These are phyloP conservation scores for Nineta flava DNA, from an alignment of 2,888 invertebrate genomes.

Conservation along the genomic window DNA sequence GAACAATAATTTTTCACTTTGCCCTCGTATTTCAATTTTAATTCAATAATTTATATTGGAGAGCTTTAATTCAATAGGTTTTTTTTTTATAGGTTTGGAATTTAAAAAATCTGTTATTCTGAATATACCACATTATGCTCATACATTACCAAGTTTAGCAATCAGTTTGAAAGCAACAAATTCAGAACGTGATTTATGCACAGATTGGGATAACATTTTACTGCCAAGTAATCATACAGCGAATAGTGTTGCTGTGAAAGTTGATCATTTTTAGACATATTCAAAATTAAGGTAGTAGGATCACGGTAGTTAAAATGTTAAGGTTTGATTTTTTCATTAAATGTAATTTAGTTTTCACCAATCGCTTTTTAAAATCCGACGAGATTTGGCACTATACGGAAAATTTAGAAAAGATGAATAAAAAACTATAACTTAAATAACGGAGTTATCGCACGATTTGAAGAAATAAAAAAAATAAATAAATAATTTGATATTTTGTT, in stretches of 20 bases:
- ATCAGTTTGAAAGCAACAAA: constrained; percentile 66
- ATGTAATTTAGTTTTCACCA: too few relatives aligned
- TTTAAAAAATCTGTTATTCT: constrained; percentile 82
- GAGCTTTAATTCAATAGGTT: constrained; percentile 17
- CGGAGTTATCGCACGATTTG: too few relatives aligned
- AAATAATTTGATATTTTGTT: too few relatives aligned
- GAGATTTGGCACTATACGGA: too few relatives aligned
- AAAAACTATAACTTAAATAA: too few relatives aligned
- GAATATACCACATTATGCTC: constrained; percentile 75
- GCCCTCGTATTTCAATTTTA: too few relatives aligned
- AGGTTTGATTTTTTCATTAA: not conserved
- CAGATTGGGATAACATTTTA: constrained; percentile 73
- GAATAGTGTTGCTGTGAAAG: constrained; percentile 78
- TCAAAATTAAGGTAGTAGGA: not conserved
- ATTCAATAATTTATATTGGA: too few relatives aligned
- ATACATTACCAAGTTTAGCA: constrained; percentile 59
- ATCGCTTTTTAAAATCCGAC: too few relatives aligned
- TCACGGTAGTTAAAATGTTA: not conserved
- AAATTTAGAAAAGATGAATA: too few relatives aligned
- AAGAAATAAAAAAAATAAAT: too few relatives aligned
- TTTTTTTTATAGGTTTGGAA: constrained; percentile 41
- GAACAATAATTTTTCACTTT: too few relatives aligned
- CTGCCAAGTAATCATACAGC: constrained; percentile 70
- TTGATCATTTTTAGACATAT: constrained; percentile 63
- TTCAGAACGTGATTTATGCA: constrained; percentile 67